Evolutionary conservation across 2,888 invertebrate species (phyloP), one percentile per base, ranked within the genome.

Genomic region (Carabus problematicus): DNA sequence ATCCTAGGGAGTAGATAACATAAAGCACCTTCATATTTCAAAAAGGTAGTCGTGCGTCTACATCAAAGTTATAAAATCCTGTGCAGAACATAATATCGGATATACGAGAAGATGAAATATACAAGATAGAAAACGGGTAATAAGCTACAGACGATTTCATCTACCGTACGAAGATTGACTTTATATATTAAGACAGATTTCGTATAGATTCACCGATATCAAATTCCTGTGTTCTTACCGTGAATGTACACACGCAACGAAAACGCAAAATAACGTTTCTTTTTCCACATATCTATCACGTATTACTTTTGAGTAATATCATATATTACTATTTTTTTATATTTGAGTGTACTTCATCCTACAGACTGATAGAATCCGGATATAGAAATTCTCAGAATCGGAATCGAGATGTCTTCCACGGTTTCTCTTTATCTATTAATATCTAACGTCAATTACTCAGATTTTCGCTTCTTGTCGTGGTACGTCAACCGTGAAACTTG

Each of bases 321-420:
- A n/a, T n/a, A n/a, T n/a, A n/a, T n/a, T n/a, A n/a, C n/a, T n/a
- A n/a, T n/a, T n/a, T n/a, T 52, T 52, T 52, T 52, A 9, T 6
- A 18, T 18, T 9, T 18, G 52, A 52, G 19, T 52, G 52, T 52
- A 52, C 52, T 4, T 29, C 11, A 52, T 52, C 52, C 52, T 18
- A 9, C 14, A 14, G 64, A 42, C 64, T 55, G 45, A 64, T 40
- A 61, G 47, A 64, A 55, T 55, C 42, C 54, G 64, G 64, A 64
- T 55, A 64, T 64, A 55, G 56, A 56, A 64, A 64, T 55, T 55
- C 43, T 56, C 45, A 55, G 43, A 64, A 64, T 64, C 64, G 64
- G 64, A 64, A 55, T 55, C 45, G 49, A 61, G 56, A 54, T 55
- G 64, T 55, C 55, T 19, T 11, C 29, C 39, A n/a, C 19, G 16